Evolutionary conservation across 2,113 vertebrate species (phyloP).

Genomic region (Psophia crepitans): DNA sequence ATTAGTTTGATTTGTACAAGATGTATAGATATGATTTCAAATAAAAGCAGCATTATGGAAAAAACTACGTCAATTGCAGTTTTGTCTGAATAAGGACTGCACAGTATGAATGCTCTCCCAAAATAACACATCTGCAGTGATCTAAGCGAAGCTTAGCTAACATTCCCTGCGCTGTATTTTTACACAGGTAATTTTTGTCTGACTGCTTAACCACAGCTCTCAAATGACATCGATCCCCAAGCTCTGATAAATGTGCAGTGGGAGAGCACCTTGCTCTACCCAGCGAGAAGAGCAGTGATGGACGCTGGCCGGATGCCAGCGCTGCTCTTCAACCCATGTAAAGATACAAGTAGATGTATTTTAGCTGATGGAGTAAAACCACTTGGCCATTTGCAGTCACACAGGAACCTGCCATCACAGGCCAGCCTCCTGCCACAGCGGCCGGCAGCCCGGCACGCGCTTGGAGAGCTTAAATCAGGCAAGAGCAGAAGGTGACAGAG

Average conservation of each 20-base stretch:
- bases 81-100: slow-evolving; percentile 51
- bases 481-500: background rate
- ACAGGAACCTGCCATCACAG: background rate
- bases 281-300: background rate
- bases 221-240: background rate
- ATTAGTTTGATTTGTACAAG: slow-evolving; percentile 54
- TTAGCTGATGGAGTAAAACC: background rate
- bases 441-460: background rate
- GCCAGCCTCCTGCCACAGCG: background rate
- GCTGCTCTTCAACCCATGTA: background rate
- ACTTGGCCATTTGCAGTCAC: background rate
- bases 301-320: background rate
- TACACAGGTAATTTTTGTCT: slow-evolving; percentile 27
- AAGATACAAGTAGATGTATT: background rate
- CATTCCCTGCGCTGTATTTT: slow-evolving; percentile 7
- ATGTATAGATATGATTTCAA: slow-evolving; percentile 62
- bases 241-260: background rate
- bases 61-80: slow-evolving; percentile 45
- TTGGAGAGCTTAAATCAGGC: background rate
- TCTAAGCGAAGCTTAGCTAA: slow-evolving; percentile 34
- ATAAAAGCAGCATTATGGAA: slow-evolving; percentile 63
- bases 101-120: slow-evolving; percentile 42
- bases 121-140: slow-evolving; percentile 63
- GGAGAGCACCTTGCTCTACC: background rate
- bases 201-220: background rate